A percentile compares a stretch with the other conserved stretches of the same genome.
Evolutionary conservation across 2,113 vertebrate genomes (phyloP).

Genomic region (Callithrix jacchus): DNA sequence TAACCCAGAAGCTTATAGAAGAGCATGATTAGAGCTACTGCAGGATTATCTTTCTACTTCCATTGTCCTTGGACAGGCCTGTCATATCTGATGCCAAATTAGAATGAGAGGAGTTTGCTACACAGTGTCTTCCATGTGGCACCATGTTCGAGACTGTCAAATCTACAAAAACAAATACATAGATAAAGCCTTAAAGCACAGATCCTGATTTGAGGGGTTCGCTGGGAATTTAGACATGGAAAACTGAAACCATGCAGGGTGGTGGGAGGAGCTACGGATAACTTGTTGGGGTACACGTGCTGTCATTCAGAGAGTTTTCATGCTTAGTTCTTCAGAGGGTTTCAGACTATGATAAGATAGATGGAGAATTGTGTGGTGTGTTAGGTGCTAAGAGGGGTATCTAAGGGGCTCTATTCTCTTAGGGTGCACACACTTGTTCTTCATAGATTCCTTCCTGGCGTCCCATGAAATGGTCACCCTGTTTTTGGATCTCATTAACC

Average conservation of each 20-base stretch:
- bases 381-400: background rate
- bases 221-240: background rate
- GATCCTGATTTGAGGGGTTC: background rate
- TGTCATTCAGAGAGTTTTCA: background rate
- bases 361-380: fast-evolving
- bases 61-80: background rate
- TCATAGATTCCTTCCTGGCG: background rate
- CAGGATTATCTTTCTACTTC: background rate
- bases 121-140: background rate
- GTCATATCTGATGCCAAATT: background rate
- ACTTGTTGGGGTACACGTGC: background rate
- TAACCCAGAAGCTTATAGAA: background rate
- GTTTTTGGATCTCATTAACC: background rate
- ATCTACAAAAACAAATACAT: background rate
- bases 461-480: background rate
- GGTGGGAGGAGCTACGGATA: background rate
- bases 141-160: background rate
- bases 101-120: background rate
- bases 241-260: background rate
- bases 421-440: background rate
- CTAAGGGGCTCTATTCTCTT: background rate
- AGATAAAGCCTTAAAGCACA: background rate
- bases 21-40: background rate
- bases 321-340: background rate
- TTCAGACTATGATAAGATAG: background rate